Evolutionary conservation across 23 tunicate genomes (phyloP), one percentile per base, ranked within the genome.

Genomic region (Oikopleura dioica): DNA sequence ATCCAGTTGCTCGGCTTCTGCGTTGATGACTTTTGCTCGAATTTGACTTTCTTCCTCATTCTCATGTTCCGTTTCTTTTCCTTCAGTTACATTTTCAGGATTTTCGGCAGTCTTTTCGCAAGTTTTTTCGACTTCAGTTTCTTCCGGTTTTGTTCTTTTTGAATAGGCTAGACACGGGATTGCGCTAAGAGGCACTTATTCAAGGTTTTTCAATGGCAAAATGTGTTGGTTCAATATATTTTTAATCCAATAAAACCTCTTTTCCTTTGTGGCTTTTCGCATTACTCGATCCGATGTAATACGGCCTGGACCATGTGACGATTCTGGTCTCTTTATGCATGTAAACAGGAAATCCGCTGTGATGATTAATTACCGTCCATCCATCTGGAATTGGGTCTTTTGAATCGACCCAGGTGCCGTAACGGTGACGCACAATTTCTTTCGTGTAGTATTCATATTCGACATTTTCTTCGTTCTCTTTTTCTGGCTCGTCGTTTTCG

Each of bases 301-400:
- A 63, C 16, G 72, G 72, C 33, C 72, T 63, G 4, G 72, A 23
- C 72, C 72, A 63, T 2, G 72, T 63, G 30, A 63, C 72, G 2
- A 63, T 63, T 28, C 72, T 23, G 30, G 72, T 63, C 2, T 63
- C 72, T 63, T 63, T 63, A 12, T 63, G 72, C 4, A 63, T 12
- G 33, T 21, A 63, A 63, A 63, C 30, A 2, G 72, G 72, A 63
- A 63, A 63, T 21, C 72, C 72, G 33, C 72, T 12, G 26, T 63
- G 72, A 28, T 63, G 72, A 28, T 28, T 63, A 2, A 63, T 21
- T 21, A 63, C 26, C 30, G 72, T 63, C 72, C 72, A 63, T 23
- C 72, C 72, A 12, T 63, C 72, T 16, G 72, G 72, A 12, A 63
- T 2, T 28, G 16, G 72, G 16, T 63, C 72, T 24, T 23, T 63